Conservation (phyloP, 1,140 invertebrate genomes). For the Ectropis grisescens region DNA sequence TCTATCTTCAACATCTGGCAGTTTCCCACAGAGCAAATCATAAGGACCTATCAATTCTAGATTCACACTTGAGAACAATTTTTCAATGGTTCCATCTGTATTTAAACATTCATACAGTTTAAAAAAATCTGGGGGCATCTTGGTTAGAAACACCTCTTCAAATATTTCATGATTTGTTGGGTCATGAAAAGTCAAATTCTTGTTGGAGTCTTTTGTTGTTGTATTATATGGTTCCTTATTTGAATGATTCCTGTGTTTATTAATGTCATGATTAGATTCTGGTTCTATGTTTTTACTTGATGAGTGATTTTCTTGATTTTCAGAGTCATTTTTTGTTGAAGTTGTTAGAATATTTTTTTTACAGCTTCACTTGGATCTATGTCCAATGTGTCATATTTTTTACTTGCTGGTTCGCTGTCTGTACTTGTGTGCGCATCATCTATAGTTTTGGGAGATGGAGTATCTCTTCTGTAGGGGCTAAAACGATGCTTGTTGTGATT, state of each 20-base stretch:
- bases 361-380: too few relatives aligned
- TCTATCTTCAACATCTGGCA: constrained; percentile 72
- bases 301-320: neutral
- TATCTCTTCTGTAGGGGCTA: constrained; percentile 19
- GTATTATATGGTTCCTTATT: neutral
- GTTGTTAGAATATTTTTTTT: constrained; percentile 9
- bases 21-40: constrained; percentile 82
- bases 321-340: constrained; percentile 4
- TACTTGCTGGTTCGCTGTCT: too few relatives aligned
- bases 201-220: constrained; percentile 1
- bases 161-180: constrained; percentile 67
- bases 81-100: constrained; percentile 55
- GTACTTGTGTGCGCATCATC: too few relatives aligned
- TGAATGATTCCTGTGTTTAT: neutral
- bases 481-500: constrained; percentile 21
- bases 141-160: constrained; percentile 82
- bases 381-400: too few relatives aligned
- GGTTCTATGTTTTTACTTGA: neutral
- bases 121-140: constrained; percentile 93
- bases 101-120: constrained; percentile 80
- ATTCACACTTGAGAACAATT: constrained; percentile 76
- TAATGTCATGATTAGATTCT: neutral
- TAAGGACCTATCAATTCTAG: constrained; percentile 88
- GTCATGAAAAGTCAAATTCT: constrained; percentile 21
- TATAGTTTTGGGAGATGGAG: too few relatives aligned